These are phyloP conservation scores for Gryllus bimaculatus DNA, from an alignment of 1,140 invertebrate species.

Conservation along the genomic window DNA sequence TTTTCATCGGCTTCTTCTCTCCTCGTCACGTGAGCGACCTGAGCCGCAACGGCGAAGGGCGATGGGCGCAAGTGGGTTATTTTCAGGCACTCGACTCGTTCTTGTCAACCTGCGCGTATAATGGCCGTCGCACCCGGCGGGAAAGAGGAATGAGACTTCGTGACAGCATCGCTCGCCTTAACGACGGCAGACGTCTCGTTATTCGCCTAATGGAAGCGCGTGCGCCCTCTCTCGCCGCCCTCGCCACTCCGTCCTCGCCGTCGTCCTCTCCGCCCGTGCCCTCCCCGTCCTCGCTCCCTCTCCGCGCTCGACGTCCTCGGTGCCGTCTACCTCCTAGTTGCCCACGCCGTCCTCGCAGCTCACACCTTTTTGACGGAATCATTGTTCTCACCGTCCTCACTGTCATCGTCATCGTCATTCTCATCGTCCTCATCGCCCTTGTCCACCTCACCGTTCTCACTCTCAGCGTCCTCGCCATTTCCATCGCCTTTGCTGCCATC, in stretches of 20 bases:
- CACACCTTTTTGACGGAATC: neutral
- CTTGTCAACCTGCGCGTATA: neutral
- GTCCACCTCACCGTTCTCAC: too few species aligned
- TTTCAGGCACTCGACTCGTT: neutral
- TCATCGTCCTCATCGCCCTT: too few species aligned
- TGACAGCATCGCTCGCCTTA: neutral
- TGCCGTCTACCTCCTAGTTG: neutral
- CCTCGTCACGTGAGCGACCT: neutral
- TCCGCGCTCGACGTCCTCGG: neutral
- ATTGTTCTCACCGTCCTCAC: neutral
- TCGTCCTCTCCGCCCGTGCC: too few species aligned
- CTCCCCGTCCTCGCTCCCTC: too few species aligned
- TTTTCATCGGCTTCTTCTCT: neutral
- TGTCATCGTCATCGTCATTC: too few species aligned
- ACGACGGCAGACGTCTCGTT: neutral
- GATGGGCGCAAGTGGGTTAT: neutral
- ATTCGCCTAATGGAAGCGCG: neutral
- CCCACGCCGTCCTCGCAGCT: neutral
- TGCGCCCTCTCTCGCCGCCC: too few species aligned
- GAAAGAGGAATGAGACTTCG: neutral
- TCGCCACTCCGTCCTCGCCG: neutral
- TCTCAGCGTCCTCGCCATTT: too few species aligned
- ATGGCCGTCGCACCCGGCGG: neutral
- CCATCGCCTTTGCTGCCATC: too few species aligned
- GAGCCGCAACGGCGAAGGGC: too few species aligned